phyloP scores from a whole-genome alignment of 2,113 vertebrate species.

The Chelonoidis abingdonii region DNA sequence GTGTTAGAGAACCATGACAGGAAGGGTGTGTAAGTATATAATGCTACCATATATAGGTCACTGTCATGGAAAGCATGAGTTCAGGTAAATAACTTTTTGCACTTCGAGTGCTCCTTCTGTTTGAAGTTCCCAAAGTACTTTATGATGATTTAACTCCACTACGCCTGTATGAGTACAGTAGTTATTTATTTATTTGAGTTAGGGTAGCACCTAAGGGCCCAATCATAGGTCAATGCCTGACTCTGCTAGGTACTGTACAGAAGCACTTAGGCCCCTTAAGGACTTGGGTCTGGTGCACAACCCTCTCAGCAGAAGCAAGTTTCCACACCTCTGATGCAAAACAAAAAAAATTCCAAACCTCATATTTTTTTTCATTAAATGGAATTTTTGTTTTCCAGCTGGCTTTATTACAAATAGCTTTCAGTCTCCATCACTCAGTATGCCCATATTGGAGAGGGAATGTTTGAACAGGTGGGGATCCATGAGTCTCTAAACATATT shows the following conservation, averaged over 20 bases:
- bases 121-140: not conserved
- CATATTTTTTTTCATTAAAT: not conserved
- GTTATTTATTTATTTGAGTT: not conserved
- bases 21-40: too few species aligned
- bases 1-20: not conserved
- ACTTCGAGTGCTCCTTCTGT: not conserved
- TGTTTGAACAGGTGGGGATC: not conserved
- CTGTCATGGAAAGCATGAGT: not conserved
- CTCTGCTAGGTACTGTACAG: not conserved
- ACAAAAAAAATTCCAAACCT: not conserved
- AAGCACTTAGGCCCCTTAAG: not conserved
- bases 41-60: too few species aligned
- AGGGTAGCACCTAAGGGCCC: not conserved
- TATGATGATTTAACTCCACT: not conserved
- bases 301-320: not conserved
- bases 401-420: not conserved
- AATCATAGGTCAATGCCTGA: not conserved
- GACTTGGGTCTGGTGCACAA: not conserved
- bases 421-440: not conserved
- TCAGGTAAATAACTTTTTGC: not conserved
- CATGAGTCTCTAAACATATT: not conserved
- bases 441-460: not conserved
- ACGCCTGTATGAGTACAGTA: fast-evolving
- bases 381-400: not conserved
- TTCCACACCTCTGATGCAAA: not conserved